Conservation (phyloP, 2,797 vertebrate species). For the Sitta carolinensis region DNA sequence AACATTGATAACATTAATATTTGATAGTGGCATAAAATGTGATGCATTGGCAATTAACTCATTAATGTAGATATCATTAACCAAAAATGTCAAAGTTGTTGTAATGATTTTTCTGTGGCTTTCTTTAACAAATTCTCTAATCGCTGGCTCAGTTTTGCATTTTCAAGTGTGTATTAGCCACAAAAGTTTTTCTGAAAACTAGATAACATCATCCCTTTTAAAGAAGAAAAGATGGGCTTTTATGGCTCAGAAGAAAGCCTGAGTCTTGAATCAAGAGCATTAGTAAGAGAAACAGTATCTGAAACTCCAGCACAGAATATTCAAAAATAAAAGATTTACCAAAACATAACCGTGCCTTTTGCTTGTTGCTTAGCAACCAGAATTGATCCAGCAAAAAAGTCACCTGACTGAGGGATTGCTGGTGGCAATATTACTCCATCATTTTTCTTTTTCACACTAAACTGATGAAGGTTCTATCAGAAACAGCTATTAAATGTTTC, state of each 20-base stretch:
- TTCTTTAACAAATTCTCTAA: constrained; percentile 55
- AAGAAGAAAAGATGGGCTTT: constrained; percentile 4
- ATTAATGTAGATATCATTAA: constrained; percentile 77
- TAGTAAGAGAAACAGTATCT: background rate
- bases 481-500: constrained; percentile 72
- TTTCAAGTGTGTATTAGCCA: background rate
- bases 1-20: constrained; percentile 79
- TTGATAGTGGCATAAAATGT: constrained; percentile 75
- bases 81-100: constrained; percentile 69
- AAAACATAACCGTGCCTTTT: constrained; percentile 69
- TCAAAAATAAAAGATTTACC: constrained; percentile 70
- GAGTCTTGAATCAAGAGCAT: background rate
- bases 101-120: constrained; percentile 61
- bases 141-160: constrained; percentile 20
- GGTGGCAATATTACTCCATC: constrained; percentile 79
- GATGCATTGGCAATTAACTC: constrained; percentile 76
- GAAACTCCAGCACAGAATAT: constrained; percentile 58
- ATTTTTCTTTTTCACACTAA: constrained; percentile 77
- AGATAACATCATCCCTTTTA: background rate
- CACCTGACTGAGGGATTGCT: constrained; percentile 81
- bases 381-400: constrained; percentile 79
- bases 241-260: background rate
- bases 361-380: constrained; percentile 81
- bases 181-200: constrained; percentile 47
- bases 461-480: constrained; percentile 71